Percentiles rank a stretch among this genome's conserved stretches.
These are phyloP conservation scores for Colletes collaris DNA, from an alignment of 2,888 invertebrate species.

Conservation along the genomic window DNA sequence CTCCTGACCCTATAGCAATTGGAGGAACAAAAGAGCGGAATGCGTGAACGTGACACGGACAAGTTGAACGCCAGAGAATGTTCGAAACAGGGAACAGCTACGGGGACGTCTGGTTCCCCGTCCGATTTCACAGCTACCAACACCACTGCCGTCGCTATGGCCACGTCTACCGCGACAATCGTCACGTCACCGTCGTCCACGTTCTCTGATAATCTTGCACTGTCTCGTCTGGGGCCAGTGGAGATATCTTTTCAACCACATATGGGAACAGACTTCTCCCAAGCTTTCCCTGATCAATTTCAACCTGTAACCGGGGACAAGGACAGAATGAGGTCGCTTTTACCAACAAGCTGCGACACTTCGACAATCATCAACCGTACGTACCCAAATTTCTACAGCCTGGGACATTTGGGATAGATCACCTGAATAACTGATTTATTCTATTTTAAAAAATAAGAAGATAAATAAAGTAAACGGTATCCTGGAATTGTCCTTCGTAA, in stretches of 20 bases:
- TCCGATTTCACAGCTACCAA: not conserved
- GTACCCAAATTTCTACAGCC: slow-evolving; percentile 16
- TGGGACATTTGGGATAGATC: no score
- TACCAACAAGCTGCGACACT: slow-evolving; percentile 52
- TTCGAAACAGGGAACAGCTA: not conserved
- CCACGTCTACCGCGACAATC: not conserved
- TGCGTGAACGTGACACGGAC: slow-evolving; percentile 18
- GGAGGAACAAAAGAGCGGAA: slow-evolving; percentile 70
- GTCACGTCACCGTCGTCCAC: slow-evolving; percentile 31
- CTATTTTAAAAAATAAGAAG: no score
- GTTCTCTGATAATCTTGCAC: slow-evolving; percentile 64
- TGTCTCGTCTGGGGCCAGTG: slow-evolving; percentile 63
- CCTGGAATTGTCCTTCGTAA: no score
- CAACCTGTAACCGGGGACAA: slow-evolving; percentile 67
- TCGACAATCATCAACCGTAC: slow-evolving; percentile 64
- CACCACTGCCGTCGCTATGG: not conserved
- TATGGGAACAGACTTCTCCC: slow-evolving; percentile 70
- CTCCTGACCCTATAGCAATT: slow-evolving; percentile 68
- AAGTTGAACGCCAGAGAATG: not conserved
- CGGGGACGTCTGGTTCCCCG: slow-evolving; percentile 9
- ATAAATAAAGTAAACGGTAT: no score
- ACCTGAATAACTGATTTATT: no score
- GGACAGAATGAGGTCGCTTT: slow-evolving; percentile 62
- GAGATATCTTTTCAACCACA: slow-evolving; percentile 73
- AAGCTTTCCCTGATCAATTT: slow-evolving; percentile 74